phyloP scores from a whole-genome alignment of 2,888 invertebrate species.

The Atrina japonica region DNA sequence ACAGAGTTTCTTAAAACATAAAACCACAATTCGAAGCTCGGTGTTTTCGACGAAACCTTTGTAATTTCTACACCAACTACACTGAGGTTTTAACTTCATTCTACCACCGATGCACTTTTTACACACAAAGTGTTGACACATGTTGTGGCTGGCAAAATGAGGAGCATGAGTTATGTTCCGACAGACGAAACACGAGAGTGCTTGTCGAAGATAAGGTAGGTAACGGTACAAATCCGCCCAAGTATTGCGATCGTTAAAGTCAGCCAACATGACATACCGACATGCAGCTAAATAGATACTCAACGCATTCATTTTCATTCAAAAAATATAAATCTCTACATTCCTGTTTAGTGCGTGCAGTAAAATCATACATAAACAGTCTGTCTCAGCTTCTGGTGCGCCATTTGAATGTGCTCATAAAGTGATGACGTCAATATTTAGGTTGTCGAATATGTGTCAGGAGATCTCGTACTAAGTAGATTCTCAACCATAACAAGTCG shows the following conservation, averaged over 20 bases:
- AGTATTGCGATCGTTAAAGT: slow-evolving; percentile 85
- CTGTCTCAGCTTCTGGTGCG: too few species aligned
- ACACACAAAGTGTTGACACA: slow-evolving; percentile 95
- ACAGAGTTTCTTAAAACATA: slow-evolving; percentile 94
- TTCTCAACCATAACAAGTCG: too few species aligned
- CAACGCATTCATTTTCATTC: slow-evolving; percentile 87
- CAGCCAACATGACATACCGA: slow-evolving; percentile 89
- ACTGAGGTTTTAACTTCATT: slow-evolving; percentile 91
- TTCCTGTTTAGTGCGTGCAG: too few species aligned
- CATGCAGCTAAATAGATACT: slow-evolving; percentile 91
- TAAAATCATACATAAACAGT: too few species aligned
- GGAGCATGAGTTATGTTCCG: slow-evolving; percentile 91
- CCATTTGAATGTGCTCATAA: too few species aligned
- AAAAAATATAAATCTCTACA: not conserved
- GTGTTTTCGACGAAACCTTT: slow-evolving; percentile 91
- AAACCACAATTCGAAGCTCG: slow-evolving; percentile 89
- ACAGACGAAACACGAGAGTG: slow-evolving; percentile 94
- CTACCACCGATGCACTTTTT: slow-evolving; percentile 91
- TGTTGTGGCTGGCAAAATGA: slow-evolving; percentile 87
- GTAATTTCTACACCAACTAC: slow-evolving; percentile 92
- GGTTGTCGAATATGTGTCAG: too few species aligned
- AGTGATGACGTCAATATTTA: too few species aligned
- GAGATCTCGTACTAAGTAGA: too few species aligned
- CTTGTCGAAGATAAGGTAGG: slow-evolving; percentile 91
- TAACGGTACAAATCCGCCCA: slow-evolving; percentile 91